phyloP scores from a whole-genome alignment of 1,140 invertebrate species.

The Drosophila carrolli region DNA sequence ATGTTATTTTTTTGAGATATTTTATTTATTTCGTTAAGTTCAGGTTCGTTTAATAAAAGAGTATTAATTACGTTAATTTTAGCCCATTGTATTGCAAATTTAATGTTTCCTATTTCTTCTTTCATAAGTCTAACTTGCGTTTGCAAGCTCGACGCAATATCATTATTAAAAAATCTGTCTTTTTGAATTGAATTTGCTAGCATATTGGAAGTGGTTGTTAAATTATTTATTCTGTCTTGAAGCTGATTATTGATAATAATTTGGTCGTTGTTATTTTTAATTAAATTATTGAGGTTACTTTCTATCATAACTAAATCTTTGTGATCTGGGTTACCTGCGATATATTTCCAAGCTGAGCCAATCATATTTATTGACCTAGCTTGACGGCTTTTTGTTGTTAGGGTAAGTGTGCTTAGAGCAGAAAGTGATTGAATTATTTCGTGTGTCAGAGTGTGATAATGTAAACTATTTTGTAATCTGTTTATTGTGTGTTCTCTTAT shows the following conservation, averaged over 20 bases:
- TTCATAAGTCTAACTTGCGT: constrained; percentile 12
- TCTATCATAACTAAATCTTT: constrained; percentile 3
- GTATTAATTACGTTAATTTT: constrained; percentile 20
- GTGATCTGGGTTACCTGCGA: not conserved
- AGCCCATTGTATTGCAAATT: constrained; percentile 15
- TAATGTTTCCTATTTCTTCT: constrained; percentile 19
- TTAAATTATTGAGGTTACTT: not conserved
- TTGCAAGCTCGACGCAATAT: constrained; percentile 3
- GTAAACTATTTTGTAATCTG: constrained; percentile 1
- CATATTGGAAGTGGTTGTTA: too few relatives aligned
- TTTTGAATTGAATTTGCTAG: too few relatives aligned
- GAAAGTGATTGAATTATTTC: constrained; percentile 9
- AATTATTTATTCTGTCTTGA: too few relatives aligned
- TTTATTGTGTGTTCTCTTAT: not conserved
- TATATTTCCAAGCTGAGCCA: not conserved
- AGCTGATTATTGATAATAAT: too few relatives aligned
- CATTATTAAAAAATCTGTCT: not conserved
- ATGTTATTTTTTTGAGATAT: constrained; percentile 21
- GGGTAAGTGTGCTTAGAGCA: constrained; percentile 1
- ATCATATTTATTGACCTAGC: not conserved
- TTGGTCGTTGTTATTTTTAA: not conserved
- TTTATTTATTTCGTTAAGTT: constrained; percentile 11
- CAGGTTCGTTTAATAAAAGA: constrained; percentile 8
- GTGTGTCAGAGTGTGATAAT: not conserved
- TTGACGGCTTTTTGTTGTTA: not conserved